Base-by-base conservation (phyloP, 2,888 invertebrate genomes). In the Euzetes globulus region DNA sequence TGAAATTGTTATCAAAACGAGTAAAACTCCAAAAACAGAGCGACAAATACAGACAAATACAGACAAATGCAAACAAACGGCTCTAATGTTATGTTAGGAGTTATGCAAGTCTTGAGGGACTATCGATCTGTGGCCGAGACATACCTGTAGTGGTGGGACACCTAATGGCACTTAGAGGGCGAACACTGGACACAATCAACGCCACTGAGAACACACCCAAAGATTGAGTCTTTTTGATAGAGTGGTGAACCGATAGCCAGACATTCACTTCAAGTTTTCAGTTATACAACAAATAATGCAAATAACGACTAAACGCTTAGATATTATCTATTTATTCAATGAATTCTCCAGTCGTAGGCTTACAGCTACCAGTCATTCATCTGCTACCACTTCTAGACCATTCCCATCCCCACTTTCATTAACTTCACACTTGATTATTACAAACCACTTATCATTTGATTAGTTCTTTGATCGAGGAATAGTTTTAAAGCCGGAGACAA, bases 141-240 rank as follows among this genome's bases (percentile, higher is more conserved):
- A 65, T 65, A 65, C 63, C 63, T 65, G 63, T 25, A 58, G 25
- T 58, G 63, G 17, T 29, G 7, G 29, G 2, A 65, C 63, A 65
- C 19, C 19, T 37, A 65, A 65, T 65, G 63, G 63, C 63, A 65
- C 63, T 29, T 65, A 29, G 33, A 65, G n/a, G 37, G 17, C 37
- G 19, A 15, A 33, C n/a, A 27, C 5, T 27, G 37, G 52, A 52
- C 41, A 41, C 41, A 41, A 41, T 41, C 41, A 41, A 41, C 41
- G 13, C n/a, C n/a, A 41, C 41, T 41, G 41, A 41, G 13, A 55
- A 55, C 55, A 55, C 55, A 55, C 55, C 55, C 55, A 22, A 22
- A 55, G 55, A 55, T 19, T 41, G 6, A 41, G n/a, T 50, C 2
- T 50, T n/a, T n/a, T n/a, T n/a, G n/a, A n/a, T n/a, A n/a, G n/a